phyloP scores from a whole-genome alignment of 2,888 invertebrate genomes.

The Cosmia trapezina region DNA sequence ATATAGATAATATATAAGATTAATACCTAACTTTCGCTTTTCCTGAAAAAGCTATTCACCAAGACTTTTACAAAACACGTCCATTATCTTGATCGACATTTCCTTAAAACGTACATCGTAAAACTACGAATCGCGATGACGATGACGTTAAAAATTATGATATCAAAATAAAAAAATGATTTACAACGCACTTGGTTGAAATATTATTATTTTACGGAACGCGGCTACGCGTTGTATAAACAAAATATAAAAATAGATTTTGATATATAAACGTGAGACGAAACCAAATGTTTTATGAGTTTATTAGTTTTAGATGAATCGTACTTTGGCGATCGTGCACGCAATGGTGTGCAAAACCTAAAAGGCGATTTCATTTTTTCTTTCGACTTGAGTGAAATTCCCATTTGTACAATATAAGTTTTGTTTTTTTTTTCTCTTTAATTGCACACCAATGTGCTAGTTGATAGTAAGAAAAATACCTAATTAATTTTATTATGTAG shows the following conservation, averaged over 20 bases:
- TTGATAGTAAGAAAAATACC: too few relatives aligned
- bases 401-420: background rate
- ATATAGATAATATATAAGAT: too few relatives aligned
- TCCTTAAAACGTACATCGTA: conserved; percentile 25
- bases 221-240: conserved; percentile 37
- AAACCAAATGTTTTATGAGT: conserved; percentile 32
- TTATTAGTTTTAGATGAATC: conserved; percentile 50
- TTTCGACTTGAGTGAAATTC: background rate
- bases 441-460: too few relatives aligned
- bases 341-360: background rate
- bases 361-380: background rate
- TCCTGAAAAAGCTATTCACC: conserved; percentile 10
- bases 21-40: background rate
- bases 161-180: conserved; percentile 47
- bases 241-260: conserved; percentile 52
- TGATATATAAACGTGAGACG: conserved; percentile 42
- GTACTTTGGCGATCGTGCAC: conserved; percentile 2
- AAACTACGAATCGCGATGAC: conserved; percentile 38
- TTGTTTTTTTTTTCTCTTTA: background rate
- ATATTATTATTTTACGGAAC: conserved; percentile 47
- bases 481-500: too few relatives aligned
- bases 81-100: conserved; percentile 44
- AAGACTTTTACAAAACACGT: conserved; percentile 24
- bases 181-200: conserved; percentile 47
- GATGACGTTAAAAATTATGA: conserved; percentile 43